These are phyloP conservation scores for Pluvialis apricaria DNA, from an alignment of 2,113 vertebrate species.

Conservation along the genomic window DNA sequence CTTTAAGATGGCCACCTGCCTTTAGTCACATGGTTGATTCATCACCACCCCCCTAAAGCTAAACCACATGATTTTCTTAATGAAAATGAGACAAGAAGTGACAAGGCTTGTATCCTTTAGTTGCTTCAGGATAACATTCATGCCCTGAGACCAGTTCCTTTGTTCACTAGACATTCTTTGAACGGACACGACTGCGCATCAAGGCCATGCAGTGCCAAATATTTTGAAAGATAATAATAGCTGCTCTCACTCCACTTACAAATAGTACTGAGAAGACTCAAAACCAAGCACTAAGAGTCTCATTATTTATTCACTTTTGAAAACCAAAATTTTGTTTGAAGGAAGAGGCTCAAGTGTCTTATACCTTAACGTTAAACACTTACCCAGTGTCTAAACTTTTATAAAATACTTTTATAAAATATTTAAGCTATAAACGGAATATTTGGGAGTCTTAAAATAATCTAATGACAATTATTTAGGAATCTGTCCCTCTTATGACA, in stretches of 20 bases:
- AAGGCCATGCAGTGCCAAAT: conserved; percentile 60
- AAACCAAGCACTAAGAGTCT: neutral
- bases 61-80: conserved; percentile 52
- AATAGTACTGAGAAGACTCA: conserved; percentile 6
- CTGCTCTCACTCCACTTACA: neutral
- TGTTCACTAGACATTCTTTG: conserved; percentile 47
- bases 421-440: neutral
- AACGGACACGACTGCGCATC: neutral
- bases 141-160: conserved; percentile 32
- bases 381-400: neutral
- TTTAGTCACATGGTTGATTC: conserved; percentile 25
- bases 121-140: conserved; percentile 38
- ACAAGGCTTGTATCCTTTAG: conserved; percentile 53
- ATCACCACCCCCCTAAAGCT: conserved; percentile 41
- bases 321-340: neutral
- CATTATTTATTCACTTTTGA: neutral
- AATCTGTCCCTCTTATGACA: neutral
- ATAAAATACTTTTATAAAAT: neutral
- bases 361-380: neutral
- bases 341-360: neutral
- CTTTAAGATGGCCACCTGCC: conserved; percentile 50
- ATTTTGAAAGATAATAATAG: conserved; percentile 56
- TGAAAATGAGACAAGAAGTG: conserved; percentile 61
- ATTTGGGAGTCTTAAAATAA: neutral
- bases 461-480: neutral